A percentile compares a stretch with the other conserved stretches of the same genome.
Conservation (phyloP, 2,113 vertebrate species). For the Brachypodius melanocephalos region DNA sequence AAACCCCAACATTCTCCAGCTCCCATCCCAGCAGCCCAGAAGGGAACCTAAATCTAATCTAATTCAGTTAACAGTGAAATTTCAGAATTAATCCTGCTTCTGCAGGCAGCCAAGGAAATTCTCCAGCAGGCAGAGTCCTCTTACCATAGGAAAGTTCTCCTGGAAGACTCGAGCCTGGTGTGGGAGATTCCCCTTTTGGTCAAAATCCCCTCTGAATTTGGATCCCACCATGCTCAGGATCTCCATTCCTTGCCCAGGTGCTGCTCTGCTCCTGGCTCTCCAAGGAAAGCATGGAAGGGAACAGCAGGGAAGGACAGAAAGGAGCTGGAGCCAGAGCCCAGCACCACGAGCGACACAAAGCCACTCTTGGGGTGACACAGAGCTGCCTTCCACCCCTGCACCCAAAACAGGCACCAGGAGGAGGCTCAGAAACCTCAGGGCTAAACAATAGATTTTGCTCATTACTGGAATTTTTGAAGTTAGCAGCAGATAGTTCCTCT, state of each 20-base stretch:
- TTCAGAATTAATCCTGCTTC: not conserved
- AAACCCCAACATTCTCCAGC: not conserved
- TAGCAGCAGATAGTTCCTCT: not conserved
- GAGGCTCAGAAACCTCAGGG: not conserved
- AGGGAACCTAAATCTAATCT: not conserved
- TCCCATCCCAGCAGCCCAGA: not conserved
- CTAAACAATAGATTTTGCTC: not conserved
- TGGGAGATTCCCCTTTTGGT: not conserved
- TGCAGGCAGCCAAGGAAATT: not conserved
- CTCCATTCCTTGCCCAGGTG: not conserved
- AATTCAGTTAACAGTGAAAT: not conserved
- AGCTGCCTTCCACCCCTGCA: not conserved
- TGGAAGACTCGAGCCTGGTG: fast-evolving
- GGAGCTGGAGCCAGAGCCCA: not conserved
- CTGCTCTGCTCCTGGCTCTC: not conserved
- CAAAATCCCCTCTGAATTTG: not conserved
- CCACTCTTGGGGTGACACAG: not conserved
- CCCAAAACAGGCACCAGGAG: not conserved
- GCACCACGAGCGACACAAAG: not conserved
- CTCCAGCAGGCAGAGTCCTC: not conserved
- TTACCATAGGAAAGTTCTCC: not conserved
- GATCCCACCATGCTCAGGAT: not conserved
- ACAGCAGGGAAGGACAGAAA: fast-evolving
- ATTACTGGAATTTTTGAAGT: not conserved
- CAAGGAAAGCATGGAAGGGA: not conserved